Conservation (phyloP, 2,888 invertebrate species). For the Galerucella pusilla region DNA sequence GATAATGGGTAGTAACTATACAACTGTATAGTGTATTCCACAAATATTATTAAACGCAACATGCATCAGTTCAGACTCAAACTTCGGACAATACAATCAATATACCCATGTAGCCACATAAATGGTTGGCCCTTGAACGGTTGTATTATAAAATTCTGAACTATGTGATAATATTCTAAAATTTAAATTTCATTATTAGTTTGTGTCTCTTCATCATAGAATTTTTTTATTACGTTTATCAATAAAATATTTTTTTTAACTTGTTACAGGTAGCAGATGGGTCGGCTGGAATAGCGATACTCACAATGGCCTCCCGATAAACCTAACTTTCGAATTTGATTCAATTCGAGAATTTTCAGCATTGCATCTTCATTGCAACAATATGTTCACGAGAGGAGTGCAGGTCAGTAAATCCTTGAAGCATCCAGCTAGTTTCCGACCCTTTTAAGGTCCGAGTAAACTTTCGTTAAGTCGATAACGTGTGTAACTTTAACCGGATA, state of each 20-base stretch:
- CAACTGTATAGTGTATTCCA: no score
- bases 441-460: slow-evolving; percentile 1
- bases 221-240: background rate
- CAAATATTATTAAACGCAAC: no score
- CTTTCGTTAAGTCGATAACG: slow-evolving; percentile 28
- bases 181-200: no score
- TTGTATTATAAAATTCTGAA: no score
- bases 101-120: no score
- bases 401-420: slow-evolving; percentile 69
- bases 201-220: no score
- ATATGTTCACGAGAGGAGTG: slow-evolving; percentile 83
- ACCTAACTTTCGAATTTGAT: slow-evolving; percentile 85
- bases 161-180: no score
- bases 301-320: slow-evolving; percentile 70
- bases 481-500: slow-evolving; percentile 33
- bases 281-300: slow-evolving; percentile 87
- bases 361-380: slow-evolving; percentile 81
- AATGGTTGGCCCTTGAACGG: no score
- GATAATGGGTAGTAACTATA: no score
- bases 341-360: slow-evolving; percentile 78
- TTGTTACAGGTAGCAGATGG: slow-evolving; percentile 75
- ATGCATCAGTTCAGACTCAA: no score
- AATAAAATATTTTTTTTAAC: background rate
- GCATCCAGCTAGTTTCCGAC: background rate
- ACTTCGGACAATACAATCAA: no score